Evolutionary conservation across 2,888 invertebrate genomes (phyloP).

Genomic region (Caenorhabditis zanzibari): DNA sequence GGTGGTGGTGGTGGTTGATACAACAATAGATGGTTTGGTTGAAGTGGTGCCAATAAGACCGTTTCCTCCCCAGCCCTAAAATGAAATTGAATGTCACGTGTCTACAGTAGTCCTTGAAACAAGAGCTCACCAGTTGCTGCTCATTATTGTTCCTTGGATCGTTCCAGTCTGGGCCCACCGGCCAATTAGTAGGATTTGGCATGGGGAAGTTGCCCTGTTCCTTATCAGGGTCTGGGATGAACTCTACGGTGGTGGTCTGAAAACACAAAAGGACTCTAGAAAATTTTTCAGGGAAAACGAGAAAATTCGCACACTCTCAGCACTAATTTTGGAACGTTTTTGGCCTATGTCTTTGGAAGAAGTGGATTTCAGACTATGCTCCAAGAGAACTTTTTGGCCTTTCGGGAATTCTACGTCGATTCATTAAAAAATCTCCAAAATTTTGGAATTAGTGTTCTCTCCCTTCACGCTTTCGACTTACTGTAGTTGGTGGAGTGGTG

Average conservation of each 20-base stretch:
- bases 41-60: constrained; percentile 48
- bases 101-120: background rate
- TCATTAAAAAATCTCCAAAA: too few species aligned
- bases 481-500: constrained; percentile 33
- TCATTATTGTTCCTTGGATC: constrained; percentile 66
- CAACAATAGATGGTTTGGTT: constrained; percentile 29
- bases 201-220: constrained; percentile 68
- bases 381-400: too few species aligned
- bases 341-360: too few species aligned
- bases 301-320: too few species aligned
- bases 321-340: too few species aligned
- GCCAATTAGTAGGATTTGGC: constrained; percentile 71
- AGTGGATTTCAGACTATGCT: too few species aligned
- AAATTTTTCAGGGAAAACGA: too few species aligned
- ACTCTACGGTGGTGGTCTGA: constrained; percentile 61
- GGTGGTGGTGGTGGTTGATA: constrained; percentile 26
- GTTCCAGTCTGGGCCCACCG: constrained; percentile 72
- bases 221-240: constrained; percentile 67
- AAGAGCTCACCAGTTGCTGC: constrained; percentile 51
- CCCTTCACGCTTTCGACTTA: background rate
- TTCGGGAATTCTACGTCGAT: too few species aligned
- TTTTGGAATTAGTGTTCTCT: too few species aligned
- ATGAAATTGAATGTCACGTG: constrained; percentile 4
- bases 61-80: constrained; percentile 67
- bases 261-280: background rate